Base-by-base conservation (phyloP, 2,113 vertebrate species). In the Lutjanus erythropterus region DNA sequence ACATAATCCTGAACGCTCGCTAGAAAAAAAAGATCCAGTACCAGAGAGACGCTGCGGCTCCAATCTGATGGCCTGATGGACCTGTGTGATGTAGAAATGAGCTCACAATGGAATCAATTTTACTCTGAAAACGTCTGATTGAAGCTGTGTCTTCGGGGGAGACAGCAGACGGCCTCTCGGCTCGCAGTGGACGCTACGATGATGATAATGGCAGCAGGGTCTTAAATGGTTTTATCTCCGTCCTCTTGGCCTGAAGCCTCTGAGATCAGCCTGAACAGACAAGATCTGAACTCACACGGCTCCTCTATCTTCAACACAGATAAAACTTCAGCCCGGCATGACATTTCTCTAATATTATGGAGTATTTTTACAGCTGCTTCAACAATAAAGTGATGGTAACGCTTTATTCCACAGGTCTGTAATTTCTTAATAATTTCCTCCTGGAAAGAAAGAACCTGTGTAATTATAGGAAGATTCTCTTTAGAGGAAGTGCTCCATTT, bases 151-250 rank as follows among this genome's bases (percentile, higher is more conserved):
- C 65, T 39, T 15, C 2, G 35, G 64, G 29, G 27, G 39, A 2
- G 53, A 23, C 47, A 5, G 66, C 2, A 46, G 66, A 41, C 3
- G n/a, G 25, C 39, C 46, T 18, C 39, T 55, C 37, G 6, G 65
- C 72, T 65, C 41, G 8, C 35, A 3, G 42, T 16, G 53, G 61
- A 65, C 19, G 23, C 2, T 15, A 21, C 12, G 42, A 6, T 41
- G 39, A 46, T 50, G 69, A 78, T 67, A 62, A 75, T 31, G 46
- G 53, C 66, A 19, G 46, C 67, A 0, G 71, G 27, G 29, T 75
- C 75, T 83, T 66, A 67, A 80, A 83, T 58, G 71, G 50, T 62
- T 78, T 79, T 62, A 80, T 75, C 61, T 80, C 41, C 39, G 29
- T 44, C 67, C 47, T 50, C 75, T n/a, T n/a, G 37, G 12, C 67